Conservation (phyloP, 1,140 invertebrate genomes). For the Branchinecta lindahli region DNA sequence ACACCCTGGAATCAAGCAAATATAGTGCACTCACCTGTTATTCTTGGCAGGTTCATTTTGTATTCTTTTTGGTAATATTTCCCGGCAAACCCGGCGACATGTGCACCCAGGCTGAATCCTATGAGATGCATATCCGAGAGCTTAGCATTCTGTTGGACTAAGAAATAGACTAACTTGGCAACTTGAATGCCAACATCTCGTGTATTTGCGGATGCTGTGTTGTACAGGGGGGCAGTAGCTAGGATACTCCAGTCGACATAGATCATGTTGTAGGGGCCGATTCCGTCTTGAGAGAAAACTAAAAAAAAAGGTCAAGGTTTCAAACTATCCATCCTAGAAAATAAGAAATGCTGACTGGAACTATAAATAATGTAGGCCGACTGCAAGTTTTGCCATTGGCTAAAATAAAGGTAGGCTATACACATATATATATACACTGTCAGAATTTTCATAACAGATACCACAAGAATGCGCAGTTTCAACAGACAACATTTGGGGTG, state of each 20-base stretch:
- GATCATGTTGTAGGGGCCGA: conserved; percentile 20
- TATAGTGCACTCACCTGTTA: conserved; percentile 18
- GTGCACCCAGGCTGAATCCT: conserved; percentile 22
- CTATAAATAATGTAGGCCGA: too few species aligned
- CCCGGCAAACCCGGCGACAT: conserved; percentile 20
- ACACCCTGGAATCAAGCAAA: too few species aligned
- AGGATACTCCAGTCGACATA: conserved; percentile 19
- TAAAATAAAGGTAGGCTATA: too few species aligned
- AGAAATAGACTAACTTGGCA: conserved; percentile 19
- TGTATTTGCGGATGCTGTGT: conserved; percentile 18
- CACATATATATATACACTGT: too few species aligned
- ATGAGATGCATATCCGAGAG: conserved; percentile 17
- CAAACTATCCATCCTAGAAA: too few species aligned
- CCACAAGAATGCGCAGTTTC: too few species aligned
- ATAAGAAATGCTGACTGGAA: too few species aligned
- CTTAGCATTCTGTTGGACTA: conserved; percentile 17
- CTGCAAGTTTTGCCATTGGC: too few species aligned
- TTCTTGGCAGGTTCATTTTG: conserved; percentile 14
- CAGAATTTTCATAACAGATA: too few species aligned
- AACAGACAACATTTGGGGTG: too few species aligned
- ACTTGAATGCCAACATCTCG: conserved; percentile 15
- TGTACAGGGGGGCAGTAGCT: conserved; percentile 19
- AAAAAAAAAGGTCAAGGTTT: neutral
- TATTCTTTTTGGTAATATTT: neutral
- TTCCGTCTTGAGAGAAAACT: conserved; percentile 16